Base-by-base conservation (phyloP, 2,113 vertebrate genomes). In the Carassius carassius region DNA sequence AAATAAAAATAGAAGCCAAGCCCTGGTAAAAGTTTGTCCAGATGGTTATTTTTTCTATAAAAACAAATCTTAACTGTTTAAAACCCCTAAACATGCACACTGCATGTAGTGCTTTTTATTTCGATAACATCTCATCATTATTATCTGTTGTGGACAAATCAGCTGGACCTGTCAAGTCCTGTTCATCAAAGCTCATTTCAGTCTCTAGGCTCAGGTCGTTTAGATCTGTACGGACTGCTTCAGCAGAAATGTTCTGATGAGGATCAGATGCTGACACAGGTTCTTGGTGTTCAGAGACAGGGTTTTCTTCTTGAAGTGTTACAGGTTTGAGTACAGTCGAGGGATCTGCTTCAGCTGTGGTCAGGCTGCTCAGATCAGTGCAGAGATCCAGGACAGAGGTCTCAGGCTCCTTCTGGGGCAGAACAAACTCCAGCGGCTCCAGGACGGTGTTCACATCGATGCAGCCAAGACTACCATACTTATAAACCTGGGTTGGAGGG, bases 401-500 rank as follows among this genome's bases (percentile, higher is more conserved):
- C 1, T 75, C 13, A 0, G 4, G 37, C 47, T 97, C 95, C 81
- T 87, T 95, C 65, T 94, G 90, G 0, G 98, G 97, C 1, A 98
- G 92, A 54, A 98, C 75, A 13, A 95, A 95, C 37, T 92, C 94
- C 37, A 99, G 90, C 0, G 95, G 94, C 84, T 95, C 91, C 37
- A 96, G 90, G 21, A 97, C 65, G 0, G 56, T 7, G 0, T 11
- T 35, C 4, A 92, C 25, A 5, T 96, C 90, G 6, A 99, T 92
- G 49, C 91, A 85, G 47, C 97, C 96, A 54, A 98, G 89, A 80
- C 78, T 84, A 23, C 93, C 90, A 0, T 95, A 94, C 72, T 93
- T 95, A 81, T 95, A 94, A 80, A 99, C 93, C 77, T 98, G 98
- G 3, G 94, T 92, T 0, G 94, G 94, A 6, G 97, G 94, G 2